Percentiles rank a stretch among this genome's conserved stretches.
Conservation (phyloP, 2,888 invertebrate genomes). For the Agriopis leucophaearia region DNA sequence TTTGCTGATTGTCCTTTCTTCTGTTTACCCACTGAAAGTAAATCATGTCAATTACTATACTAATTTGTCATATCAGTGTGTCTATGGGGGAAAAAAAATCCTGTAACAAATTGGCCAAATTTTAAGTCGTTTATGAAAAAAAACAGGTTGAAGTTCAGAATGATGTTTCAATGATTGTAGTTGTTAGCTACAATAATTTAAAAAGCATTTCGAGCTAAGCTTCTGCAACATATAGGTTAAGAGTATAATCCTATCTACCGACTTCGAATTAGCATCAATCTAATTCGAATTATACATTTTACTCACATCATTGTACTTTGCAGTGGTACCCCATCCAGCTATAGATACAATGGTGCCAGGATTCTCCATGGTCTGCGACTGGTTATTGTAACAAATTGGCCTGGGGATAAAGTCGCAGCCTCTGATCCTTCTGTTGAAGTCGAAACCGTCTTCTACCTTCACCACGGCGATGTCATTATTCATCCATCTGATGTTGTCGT, state of each 20-base stretch:
- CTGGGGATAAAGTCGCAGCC: constrained; percentile 77
- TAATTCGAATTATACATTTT: background rate
- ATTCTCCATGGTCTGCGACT: constrained; percentile 71
- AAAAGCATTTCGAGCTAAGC: no score
- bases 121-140: background rate
- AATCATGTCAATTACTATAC: background rate
- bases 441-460: constrained; percentile 75
- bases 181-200: no score
- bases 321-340: constrained; percentile 77
- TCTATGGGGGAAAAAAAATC: background rate
- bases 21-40: constrained; percentile 72
- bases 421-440: constrained; percentile 67
- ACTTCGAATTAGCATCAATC: background rate
- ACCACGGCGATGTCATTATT: constrained; percentile 79
- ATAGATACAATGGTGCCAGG: constrained; percentile 66
- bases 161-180: no score
- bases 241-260: no score
- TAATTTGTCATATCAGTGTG: background rate
- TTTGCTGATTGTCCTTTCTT: constrained; percentile 68
- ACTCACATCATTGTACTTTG: constrained; percentile 72
- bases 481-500: constrained; percentile 80
- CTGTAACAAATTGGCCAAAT: no score
- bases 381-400: constrained; percentile 75
- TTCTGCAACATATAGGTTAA: no score
- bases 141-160: no score